Base-by-base conservation (phyloP, 1,140 invertebrate species). In the Drosophila chauvacae region DNA sequence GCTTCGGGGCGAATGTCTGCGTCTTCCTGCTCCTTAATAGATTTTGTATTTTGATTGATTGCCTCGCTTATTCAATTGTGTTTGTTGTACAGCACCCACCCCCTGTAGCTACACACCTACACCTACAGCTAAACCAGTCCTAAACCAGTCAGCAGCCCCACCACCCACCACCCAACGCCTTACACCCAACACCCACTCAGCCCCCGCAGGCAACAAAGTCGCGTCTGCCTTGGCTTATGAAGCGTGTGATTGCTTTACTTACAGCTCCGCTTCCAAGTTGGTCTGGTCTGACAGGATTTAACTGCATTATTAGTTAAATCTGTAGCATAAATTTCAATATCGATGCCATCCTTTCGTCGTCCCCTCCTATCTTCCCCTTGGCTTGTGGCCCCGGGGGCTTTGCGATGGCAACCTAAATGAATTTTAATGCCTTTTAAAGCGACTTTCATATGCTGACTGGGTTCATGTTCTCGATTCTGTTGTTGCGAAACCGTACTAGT, bases 1-100 rank as follows among this genome's bases (percentile, higher is more conserved):
- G 37, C 85, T 81, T 62, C 41, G 50, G 77, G 66, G 85, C 81
- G 28, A 57, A 53, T 65, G 62, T 53, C 76, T 69, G 51, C 74
- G 58, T 85, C 77, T 68, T 60, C 65, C 61, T 72, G 73, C 33
- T 71, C 75, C 74, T 60, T 90, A 85, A 90, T 90, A 90, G 85
- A 90, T 90, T 90, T 90, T 90, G 86, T 90, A 90, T 90, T 90
- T 90, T 90, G 85, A 90, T 90, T 90, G 85, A 90, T 90, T 90
- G 86, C 85, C 81, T 90, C 73, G 85, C 86, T 90, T 90, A 90
- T 90, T 90, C 85, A 90, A 90, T 90, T 90, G 85, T 77, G 69
- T 80, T 72, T 85, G 70, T 59, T 73, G 70, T 61, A 23, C 66
- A 44, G 10, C 13, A 39, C 42, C 9, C 7, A 14, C n/a, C n/a